Percentiles rank a stretch among this genome's conserved stretches.
These are phyloP conservation scores for Diorhabda sublineata DNA, from an alignment of 1,140 invertebrate genomes.

Conservation along the genomic window DNA sequence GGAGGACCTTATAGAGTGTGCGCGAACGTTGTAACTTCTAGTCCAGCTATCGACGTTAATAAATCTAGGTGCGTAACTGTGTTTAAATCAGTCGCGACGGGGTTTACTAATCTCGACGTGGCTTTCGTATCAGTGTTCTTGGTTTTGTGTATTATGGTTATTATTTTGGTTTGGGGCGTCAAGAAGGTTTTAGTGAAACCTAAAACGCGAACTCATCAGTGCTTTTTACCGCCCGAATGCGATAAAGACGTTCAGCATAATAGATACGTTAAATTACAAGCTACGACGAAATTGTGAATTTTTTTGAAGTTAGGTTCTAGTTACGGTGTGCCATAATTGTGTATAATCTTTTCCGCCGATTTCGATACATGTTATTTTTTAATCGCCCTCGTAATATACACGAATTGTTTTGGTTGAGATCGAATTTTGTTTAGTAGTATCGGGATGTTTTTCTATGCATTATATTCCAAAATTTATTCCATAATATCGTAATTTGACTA, in stretches of 20 bases:
- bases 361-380: too few species aligned
- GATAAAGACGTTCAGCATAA: slow-evolving; percentile 51
- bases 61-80: slow-evolving; percentile 53
- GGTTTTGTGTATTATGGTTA: slow-evolving; percentile 51
- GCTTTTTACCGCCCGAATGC: slow-evolving; percentile 52
- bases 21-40: slow-evolving; percentile 38
- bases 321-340: slow-evolving; percentile 16
- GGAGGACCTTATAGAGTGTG: slow-evolving; percentile 46
- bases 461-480: too few species aligned
- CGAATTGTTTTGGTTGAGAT: too few species aligned
- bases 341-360: too few species aligned
- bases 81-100: slow-evolving; percentile 49
- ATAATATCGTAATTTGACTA: too few species aligned
- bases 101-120: slow-evolving; percentile 51
- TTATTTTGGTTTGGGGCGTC: slow-evolving; percentile 54
- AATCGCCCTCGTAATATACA: too few species aligned
- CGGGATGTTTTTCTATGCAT: too few species aligned
- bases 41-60: slow-evolving; percentile 23
- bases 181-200: slow-evolving; percentile 54
- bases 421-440: too few species aligned
- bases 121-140: slow-evolving; percentile 52
- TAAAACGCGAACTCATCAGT: slow-evolving; percentile 51
- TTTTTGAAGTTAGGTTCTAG: background rate
- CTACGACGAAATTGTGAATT: slow-evolving; percentile 52
- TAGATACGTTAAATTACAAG: slow-evolving; percentile 59